phyloP scores from a whole-genome alignment of 2,113 vertebrate species.

The Progne subis region DNA sequence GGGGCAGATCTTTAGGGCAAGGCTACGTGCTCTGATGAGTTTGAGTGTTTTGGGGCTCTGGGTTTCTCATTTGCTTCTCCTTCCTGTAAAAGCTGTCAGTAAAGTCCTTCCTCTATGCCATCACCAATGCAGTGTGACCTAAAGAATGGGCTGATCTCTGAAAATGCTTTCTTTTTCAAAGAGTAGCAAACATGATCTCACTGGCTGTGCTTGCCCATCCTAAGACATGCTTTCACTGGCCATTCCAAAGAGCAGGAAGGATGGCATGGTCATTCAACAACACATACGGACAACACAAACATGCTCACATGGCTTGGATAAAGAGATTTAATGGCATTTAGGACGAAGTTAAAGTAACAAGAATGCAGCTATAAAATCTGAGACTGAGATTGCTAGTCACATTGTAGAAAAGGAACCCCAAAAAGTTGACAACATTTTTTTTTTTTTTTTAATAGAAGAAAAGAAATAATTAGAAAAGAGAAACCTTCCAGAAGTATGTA shows the following conservation, averaged over 20 bases:
- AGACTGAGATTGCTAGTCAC: background rate
- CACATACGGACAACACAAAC: rapidly evolving
- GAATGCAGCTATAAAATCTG: background rate
- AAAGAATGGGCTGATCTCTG: background rate
- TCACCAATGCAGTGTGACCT: background rate
- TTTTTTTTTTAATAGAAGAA: background rate
- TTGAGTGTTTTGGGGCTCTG: background rate
- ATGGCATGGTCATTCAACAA: background rate
- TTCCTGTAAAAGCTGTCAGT: background rate
- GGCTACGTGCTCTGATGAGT: background rate
- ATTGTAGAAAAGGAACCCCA: rapidly evolving
- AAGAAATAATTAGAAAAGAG: background rate
- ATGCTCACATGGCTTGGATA: background rate
- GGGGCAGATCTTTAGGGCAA: background rate
- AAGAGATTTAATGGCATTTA: background rate
- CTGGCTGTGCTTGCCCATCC: background rate
- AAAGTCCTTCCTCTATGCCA: background rate
- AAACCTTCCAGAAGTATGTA: background rate
- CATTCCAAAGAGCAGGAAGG: background rate
- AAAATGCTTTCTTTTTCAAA: background rate
- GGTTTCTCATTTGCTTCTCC: background rate
- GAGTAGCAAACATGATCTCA: background rate
- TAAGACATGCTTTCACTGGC: background rate
- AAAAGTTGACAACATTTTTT: background rate
- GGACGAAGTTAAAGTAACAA: background rate